phyloP scores from a whole-genome alignment of 2,113 vertebrate species.

The Oriolus oriolus region DNA sequence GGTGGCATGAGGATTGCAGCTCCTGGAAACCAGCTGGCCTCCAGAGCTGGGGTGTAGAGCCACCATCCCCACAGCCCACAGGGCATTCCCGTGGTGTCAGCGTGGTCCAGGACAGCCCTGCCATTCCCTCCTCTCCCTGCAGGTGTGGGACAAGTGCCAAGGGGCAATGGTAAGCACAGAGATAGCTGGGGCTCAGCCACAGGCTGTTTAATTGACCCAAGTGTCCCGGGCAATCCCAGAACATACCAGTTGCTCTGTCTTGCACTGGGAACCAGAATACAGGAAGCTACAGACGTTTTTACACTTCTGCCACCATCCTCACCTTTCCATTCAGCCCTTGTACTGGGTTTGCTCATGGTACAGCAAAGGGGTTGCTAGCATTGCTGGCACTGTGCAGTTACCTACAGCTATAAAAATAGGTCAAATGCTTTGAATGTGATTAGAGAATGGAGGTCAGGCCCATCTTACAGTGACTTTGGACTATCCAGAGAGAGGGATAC shows the following conservation, averaged over 20 bases:
- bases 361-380: background rate
- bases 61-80: background rate
- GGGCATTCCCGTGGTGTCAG: rapidly evolving
- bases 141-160: background rate
- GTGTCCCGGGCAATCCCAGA: background rate
- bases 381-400: background rate
- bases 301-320: background rate
- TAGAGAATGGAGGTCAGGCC: background rate
- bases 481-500: background rate
- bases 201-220: background rate
- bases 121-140: background rate
- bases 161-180: background rate
- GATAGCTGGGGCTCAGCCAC: background rate
- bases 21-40: background rate
- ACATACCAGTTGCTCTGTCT: background rate
- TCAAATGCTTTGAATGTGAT: background rate
- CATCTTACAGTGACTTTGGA: background rate
- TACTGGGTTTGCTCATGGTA: background rate
- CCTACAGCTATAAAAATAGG: background rate
- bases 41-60: background rate
- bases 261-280: background rate
- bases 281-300: background rate
- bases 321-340: background rate
- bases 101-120: background rate
- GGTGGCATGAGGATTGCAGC: background rate